phyloP scores from a whole-genome alignment of 23 tunicate genomes.

The Trididemnum nubilum region DNA sequence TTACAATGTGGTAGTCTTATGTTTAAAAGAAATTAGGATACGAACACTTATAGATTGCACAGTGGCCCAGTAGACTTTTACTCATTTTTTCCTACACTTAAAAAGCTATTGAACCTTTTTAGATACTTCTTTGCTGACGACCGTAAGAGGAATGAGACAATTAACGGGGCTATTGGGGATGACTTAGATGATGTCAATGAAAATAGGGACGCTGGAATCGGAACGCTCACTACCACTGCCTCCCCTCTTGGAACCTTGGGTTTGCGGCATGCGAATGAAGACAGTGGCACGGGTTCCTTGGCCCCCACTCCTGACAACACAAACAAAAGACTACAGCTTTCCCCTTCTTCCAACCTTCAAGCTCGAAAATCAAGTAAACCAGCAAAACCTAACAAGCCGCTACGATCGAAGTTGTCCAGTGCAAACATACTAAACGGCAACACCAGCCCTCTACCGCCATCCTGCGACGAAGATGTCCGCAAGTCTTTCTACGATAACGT shows the following conservation, averaged over 20 bases:
- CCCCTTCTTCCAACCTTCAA: slow-evolving; percentile 3
- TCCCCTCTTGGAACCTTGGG: slow-evolving; percentile 73
- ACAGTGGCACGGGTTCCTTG: slow-evolving; percentile 79
- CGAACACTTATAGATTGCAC: no score
- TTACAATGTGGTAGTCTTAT: no score
- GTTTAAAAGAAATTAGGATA: no score
- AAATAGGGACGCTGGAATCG: slow-evolving; percentile 50
- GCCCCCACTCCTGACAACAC: slow-evolving; percentile 85
- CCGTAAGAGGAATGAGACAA: background rate
- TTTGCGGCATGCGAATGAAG: slow-evolving; percentile 58
- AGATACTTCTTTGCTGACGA: slow-evolving; percentile 4
- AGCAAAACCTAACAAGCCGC: slow-evolving; percentile 36
- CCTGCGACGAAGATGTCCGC: slow-evolving; percentile 16
- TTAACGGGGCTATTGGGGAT: background rate
- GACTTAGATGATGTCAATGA: background rate
- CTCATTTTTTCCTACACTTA: no score
- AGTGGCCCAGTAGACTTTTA: no score
- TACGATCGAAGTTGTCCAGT: slow-evolving; percentile 15
- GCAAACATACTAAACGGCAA: background rate
- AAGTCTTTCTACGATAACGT: slow-evolving; percentile 72
- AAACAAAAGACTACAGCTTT: slow-evolving; percentile 33
- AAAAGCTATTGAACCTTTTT: background rate
- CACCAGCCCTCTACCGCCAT: background rate
- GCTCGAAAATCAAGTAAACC: slow-evolving; percentile 7
- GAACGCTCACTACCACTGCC: slow-evolving; percentile 62